Evolutionary conservation across 2,797 vertebrate genomes (phyloP).

Genomic region (Chaenodraco wilsoni): DNA sequence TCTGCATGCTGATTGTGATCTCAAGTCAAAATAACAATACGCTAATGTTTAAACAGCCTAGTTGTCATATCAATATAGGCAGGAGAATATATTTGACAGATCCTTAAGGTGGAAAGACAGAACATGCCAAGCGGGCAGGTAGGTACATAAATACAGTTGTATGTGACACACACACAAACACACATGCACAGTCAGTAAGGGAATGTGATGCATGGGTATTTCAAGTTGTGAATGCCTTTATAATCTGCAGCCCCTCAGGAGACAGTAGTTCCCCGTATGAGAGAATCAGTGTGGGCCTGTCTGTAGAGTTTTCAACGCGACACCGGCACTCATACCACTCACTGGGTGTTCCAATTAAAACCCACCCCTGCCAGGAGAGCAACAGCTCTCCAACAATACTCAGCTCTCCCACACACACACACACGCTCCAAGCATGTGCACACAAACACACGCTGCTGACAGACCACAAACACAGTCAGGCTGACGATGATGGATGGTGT

Average conservation of each 20-base stretch:
- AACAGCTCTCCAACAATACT: conserved; percentile 79
- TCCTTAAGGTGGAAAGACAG: conserved; percentile 49
- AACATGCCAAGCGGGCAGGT: conserved; percentile 36
- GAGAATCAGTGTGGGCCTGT: conserved; percentile 79
- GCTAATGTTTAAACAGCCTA: conserved; percentile 69
- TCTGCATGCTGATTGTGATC: conserved; percentile 72
- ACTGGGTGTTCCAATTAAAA: conserved; percentile 86
- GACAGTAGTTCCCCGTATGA: conserved; percentile 72
- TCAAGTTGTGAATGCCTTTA: conserved; percentile 76
- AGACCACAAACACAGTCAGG: conserved; percentile 78
- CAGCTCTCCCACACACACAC: conserved; percentile 51
- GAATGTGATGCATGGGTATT: conserved; percentile 70
- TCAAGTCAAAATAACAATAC: conserved; percentile 76
- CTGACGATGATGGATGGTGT: conserved; percentile 83
- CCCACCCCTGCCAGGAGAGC: conserved; percentile 81
- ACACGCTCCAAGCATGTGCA: conserved; percentile 44
- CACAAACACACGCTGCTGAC: conserved; percentile 71
- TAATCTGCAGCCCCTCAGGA: conserved; percentile 78
- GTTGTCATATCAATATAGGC: conserved; percentile 66
- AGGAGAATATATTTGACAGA: conserved; percentile 68
- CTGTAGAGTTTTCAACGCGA: conserved; percentile 77
- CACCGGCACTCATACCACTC: conserved; percentile 81
- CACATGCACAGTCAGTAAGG: conserved; percentile 34
- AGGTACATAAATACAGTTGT: conserved; percentile 54
- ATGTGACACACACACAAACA: conserved; percentile 32